These are phyloP conservation scores for Mirounga angustirostris DNA, from an alignment of 2,113 vertebrate genomes.

Conservation along the genomic window DNA sequence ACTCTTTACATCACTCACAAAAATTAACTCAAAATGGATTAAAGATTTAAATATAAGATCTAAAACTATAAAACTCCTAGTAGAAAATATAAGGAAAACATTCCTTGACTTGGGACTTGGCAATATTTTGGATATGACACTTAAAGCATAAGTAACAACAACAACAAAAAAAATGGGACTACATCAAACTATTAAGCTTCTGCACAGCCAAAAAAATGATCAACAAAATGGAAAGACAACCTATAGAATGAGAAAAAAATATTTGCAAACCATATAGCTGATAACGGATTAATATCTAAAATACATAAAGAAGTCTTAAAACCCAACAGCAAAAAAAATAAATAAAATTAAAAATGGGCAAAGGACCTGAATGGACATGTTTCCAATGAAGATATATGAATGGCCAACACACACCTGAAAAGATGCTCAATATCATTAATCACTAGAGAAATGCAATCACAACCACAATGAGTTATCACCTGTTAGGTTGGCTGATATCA, in stretches of 20 bases:
- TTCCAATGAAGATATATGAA: background rate
- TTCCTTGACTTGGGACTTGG: background rate
- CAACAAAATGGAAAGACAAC: background rate
- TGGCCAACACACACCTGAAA: background rate
- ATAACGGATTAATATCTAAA: background rate
- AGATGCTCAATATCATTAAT: background rate
- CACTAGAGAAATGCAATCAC: background rate
- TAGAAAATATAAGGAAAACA: background rate
- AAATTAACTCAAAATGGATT: background rate
- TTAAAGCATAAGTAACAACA: background rate
- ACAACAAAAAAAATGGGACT: background rate
- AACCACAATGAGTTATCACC: background rate
- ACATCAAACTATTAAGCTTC: background rate
- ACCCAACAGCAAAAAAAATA: background rate
- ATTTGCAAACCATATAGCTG: background rate
- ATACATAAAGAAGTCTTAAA: background rate
- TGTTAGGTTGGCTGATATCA: background rate
- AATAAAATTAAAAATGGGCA: background rate
- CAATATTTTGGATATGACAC: background rate
- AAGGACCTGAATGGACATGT: background rate
- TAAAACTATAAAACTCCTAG: background rate
- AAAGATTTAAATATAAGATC: background rate
- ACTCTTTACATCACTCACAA: background rate
- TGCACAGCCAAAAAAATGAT: background rate
- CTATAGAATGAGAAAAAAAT: background rate